Evolutionary conservation across 2,113 vertebrate genomes (phyloP).

Genomic region (Rhinolophus sinicus): DNA sequence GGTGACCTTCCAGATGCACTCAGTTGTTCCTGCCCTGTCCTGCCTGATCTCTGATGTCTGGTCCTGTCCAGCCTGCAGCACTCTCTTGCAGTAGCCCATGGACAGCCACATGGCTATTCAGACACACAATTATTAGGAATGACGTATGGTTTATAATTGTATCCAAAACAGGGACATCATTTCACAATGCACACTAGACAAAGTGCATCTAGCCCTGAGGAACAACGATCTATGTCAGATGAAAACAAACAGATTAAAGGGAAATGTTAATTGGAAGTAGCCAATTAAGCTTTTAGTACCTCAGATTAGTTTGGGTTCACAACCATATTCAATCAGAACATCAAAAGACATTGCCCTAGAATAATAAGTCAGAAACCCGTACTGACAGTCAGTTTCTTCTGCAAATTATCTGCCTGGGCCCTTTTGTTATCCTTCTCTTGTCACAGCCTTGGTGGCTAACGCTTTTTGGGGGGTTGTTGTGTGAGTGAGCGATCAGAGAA

Average conservation of each 20-base stretch:
- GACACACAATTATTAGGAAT: neutral
- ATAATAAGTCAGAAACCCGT: slow-evolving; percentile 28
- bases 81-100: neutral
- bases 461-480: neutral
- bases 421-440: neutral
- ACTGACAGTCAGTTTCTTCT: neutral
- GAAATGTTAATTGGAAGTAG: slow-evolving; percentile 65
- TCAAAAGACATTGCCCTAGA: slow-evolving; percentile 37
- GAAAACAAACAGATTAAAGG: slow-evolving; percentile 66
- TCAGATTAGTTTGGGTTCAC: slow-evolving; percentile 61
- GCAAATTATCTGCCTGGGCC: neutral
- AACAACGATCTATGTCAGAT: slow-evolving; percentile 1
- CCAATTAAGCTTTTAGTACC: slow-evolving; percentile 27
- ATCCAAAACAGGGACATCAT: neutral
- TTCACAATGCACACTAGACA: neutral
- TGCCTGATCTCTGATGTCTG: neutral
- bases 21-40: too few relatives aligned
- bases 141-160: neutral
- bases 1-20: too few relatives aligned
- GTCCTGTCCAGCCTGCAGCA: neutral
- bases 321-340: slow-evolving; percentile 38
- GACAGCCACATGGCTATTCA: neutral
- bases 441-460: neutral
- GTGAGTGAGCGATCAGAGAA: slow-evolving; percentile 34
- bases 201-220: neutral